These are phyloP conservation scores for Cryptoprocta ferox DNA, from an alignment of 2,797 vertebrate species.

Conservation along the genomic window DNA sequence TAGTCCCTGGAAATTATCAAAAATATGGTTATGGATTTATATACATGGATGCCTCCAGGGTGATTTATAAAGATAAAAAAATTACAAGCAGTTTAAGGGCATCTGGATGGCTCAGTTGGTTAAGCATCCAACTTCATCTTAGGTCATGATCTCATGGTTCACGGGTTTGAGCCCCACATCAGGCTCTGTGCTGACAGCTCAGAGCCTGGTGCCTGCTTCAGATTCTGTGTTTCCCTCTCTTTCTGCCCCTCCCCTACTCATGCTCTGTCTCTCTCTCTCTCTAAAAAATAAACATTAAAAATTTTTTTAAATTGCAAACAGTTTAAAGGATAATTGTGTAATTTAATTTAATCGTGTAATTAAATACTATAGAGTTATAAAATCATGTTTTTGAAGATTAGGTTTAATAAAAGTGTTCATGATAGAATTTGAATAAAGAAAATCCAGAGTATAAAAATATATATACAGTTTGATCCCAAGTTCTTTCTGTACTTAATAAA, in stretches of 20 bases:
- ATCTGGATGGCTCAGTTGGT: too few species aligned
- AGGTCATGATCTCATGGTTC: too few species aligned
- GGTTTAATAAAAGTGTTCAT: not conserved
- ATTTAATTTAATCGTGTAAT: conserved; percentile 1
- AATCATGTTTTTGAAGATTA: conserved; percentile 22
- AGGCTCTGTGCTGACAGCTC: too few species aligned
- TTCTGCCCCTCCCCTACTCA: too few species aligned
- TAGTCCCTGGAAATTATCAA: not conserved
- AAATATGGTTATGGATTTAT: not conserved
- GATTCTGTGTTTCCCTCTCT: too few species aligned
- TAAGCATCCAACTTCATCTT: too few species aligned
- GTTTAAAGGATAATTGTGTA: conserved; percentile 11
- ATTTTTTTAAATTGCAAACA: not conserved
- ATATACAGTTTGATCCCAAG: not conserved
- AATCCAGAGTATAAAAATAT: not conserved
- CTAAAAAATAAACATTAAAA: too few species aligned
- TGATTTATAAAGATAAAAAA: conserved; percentile 51
- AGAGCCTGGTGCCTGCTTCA: too few species aligned
- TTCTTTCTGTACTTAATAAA: not conserved
- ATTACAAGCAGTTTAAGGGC: not conserved
- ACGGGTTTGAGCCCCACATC: too few species aligned
- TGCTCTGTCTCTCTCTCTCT: too few species aligned
- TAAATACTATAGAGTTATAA: not conserved
- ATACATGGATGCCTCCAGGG: not conserved
- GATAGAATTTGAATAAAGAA: not conserved